phyloP scores from a whole-genome alignment of 2,113 vertebrate genomes.

The Pterocles orientalis region DNA sequence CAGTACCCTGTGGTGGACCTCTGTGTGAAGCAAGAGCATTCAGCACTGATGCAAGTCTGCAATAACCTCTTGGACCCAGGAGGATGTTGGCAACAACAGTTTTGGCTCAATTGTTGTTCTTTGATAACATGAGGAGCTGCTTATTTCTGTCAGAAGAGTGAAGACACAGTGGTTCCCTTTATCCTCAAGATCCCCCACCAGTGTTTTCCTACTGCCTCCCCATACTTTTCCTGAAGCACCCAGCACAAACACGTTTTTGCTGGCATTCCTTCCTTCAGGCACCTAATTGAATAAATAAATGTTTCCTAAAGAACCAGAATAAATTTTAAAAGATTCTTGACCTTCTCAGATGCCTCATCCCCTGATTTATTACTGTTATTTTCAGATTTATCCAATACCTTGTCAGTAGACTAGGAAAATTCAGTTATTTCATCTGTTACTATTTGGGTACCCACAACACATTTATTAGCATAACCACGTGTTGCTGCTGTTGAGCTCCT shows the following conservation, averaged over 20 bases:
- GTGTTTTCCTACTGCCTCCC: neutral
- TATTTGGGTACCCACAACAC: neutral
- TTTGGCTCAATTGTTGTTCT: neutral
- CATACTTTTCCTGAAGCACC: neutral
- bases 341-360: neutral
- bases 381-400: neutral
- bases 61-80: neutral
- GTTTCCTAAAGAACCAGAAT: neutral
- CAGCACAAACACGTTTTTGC: fast-evolving
- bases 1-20: neutral
- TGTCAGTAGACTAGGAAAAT: neutral
- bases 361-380: neutral
- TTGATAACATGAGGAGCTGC: neutral
- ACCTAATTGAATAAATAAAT: neutral
- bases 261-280: neutral
- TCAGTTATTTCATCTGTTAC: neutral
- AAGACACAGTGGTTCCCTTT: neutral
- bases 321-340: no score
- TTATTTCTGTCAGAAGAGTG: neutral
- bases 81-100: neutral
- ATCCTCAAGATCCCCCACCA: neutral
- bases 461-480: neutral
- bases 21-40: neutral
- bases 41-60: neutral
- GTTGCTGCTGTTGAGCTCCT: neutral